These are phyloP conservation scores for Fulmarus glacialis DNA, from an alignment of 2,113 vertebrate genomes.

Conservation along the genomic window DNA sequence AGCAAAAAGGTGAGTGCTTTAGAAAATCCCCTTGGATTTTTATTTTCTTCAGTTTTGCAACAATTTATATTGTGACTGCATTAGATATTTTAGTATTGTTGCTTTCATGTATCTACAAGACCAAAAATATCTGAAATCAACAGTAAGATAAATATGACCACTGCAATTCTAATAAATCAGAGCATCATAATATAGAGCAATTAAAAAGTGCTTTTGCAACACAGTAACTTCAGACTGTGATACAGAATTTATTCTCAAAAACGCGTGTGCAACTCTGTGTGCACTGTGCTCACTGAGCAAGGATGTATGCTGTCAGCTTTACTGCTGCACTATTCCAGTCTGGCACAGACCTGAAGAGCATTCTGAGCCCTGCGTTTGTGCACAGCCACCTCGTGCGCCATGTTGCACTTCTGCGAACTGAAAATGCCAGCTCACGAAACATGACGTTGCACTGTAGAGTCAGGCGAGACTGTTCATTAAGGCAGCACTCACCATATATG, in stretches of 20 bases:
- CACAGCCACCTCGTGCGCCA: not conserved
- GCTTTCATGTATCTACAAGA: not conserved
- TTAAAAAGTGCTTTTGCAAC: not conserved
- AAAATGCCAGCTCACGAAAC: not conserved
- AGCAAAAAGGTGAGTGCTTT: not conserved
- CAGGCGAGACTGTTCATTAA: not conserved
- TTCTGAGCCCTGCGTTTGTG: not conserved
- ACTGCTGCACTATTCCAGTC: not conserved
- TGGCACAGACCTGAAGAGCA: not conserved
- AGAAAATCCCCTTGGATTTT: not conserved
- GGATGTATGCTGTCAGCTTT: not conserved
- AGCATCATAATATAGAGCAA: not conserved
- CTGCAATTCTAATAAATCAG: not conserved
- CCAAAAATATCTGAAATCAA: not conserved
- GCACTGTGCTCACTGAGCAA: not conserved
- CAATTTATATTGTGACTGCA: not conserved
- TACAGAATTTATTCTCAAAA: not conserved
- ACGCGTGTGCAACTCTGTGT: accelerated
- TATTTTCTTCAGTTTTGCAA: not conserved
- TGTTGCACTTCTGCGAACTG: not conserved
- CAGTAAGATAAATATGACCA: not conserved
- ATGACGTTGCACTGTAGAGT: accelerated
- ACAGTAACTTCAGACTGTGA: not conserved
- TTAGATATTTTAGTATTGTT: not conserved
- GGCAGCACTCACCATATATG: not conserved